Base-by-base conservation (phyloP, 2,113 vertebrate species). In the Hippolais icterina region DNA sequence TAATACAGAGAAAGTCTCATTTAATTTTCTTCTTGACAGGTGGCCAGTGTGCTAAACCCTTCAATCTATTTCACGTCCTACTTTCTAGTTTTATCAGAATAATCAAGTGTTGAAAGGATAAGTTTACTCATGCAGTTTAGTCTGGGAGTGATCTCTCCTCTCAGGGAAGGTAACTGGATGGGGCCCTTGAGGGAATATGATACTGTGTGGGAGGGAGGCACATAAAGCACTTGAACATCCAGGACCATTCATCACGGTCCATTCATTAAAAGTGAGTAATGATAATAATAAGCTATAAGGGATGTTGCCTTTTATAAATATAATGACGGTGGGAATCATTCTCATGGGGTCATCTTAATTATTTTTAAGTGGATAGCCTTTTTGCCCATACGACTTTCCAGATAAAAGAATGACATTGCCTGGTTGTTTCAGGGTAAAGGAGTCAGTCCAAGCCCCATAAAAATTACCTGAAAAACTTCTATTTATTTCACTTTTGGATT, bases 291-390 rank as follows among this genome's bases (percentile, higher is more conserved):
- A 81, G 35, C 47, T 90, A 17, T 87, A 89, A 93, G 24, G 47
- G 74, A 68, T 92, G 87, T 72, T 94, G 87, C 53, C 56, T 92
- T 93, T 93, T 82, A 91, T 79, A 91, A 94, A 91, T 88, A 85
- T 78, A 84, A 78, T 64, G 87, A 37, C 28, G 27, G 37, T 49
- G 41, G 41, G 28, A 94, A 94, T 79, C 24, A 87, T 92, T 92
- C 91, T 89, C 52, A n/a, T 53, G 74, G 77, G 65, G 44, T 89
- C 61, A 60, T 89, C 80, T 79, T 64, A 93, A 87, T 91, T 79
- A 92, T 71, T 85, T 95, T 88, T 57, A 91, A 94, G 60, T 89
- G 57, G 72, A 57, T 59, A 78, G 84, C 53, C 52, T 71, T 94
- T 83, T 68, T 87, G n/a, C 57, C 56, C 46, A 15, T 29, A 63